Evolutionary conservation across 1,140 invertebrate species (phyloP).

Genomic region (Sarcophaga bullata): DNA sequence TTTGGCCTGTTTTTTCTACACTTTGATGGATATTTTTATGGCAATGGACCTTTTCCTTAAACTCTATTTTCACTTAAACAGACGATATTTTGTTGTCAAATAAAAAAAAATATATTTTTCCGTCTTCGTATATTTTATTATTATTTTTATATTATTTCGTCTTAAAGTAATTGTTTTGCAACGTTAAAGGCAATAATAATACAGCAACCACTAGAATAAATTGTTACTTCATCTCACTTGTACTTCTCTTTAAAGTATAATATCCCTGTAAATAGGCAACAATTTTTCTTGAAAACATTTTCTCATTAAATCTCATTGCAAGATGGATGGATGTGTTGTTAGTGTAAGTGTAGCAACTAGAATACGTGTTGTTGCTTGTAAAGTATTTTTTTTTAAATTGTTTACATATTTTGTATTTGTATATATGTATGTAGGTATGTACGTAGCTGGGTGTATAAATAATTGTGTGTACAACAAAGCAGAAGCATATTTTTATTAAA

Average conservation of each 20-base stretch:
- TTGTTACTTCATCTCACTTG: neutral
- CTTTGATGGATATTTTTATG: too few species aligned
- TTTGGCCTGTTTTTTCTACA: neutral
- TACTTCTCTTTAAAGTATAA: neutral
- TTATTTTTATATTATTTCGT: neutral
- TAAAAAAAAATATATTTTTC: too few species aligned
- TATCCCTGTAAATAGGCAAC: neutral
- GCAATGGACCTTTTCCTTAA: neutral
- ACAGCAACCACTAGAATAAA: neutral
- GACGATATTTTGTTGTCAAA: neutral
- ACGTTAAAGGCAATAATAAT: neutral
- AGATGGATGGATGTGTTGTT: neutral
- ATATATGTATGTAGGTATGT: neutral
- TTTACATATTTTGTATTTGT: conserved; percentile 4
- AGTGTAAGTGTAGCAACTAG: too few species aligned
- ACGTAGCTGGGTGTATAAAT: too few species aligned
- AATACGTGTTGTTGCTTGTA: neutral
- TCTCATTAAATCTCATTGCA: neutral
- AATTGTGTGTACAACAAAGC: too few species aligned
- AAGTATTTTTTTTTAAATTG: neutral
- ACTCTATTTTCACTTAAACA: neutral
- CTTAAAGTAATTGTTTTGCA: conserved; percentile 18
- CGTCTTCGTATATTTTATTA: too few species aligned
- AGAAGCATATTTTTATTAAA: neutral
- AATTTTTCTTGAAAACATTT: neutral